Conservation (phyloP, 2,888 invertebrate genomes). For the Papilio elwesi region DNA sequence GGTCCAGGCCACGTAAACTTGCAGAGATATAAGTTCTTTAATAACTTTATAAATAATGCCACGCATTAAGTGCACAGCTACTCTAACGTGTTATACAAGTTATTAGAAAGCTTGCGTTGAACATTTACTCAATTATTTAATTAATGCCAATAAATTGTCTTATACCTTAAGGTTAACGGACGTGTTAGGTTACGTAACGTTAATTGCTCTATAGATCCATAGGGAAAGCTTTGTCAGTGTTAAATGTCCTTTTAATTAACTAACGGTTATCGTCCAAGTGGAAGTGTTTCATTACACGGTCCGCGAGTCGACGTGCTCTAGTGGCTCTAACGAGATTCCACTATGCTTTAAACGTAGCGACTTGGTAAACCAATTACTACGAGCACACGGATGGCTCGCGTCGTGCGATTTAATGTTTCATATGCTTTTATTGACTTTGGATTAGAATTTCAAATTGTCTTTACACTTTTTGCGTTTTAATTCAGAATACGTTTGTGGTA, state of each 20-base stretch:
- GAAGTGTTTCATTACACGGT: slow-evolving; percentile 82
- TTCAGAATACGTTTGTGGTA: slow-evolving; percentile 11
- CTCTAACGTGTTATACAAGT: slow-evolving; percentile 36
- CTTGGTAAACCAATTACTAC: slow-evolving; percentile 24
- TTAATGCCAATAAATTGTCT: slow-evolving; percentile 34
- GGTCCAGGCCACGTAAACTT: too few relatives aligned
- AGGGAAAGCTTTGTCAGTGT: slow-evolving; percentile 71
- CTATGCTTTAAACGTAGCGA: slow-evolving; percentile 31
- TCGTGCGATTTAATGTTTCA: neutral
- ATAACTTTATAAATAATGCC: too few relatives aligned
- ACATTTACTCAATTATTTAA: slow-evolving; percentile 44
- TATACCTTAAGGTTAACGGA: slow-evolving; percentile 30
- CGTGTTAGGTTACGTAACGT: slow-evolving; percentile 44
- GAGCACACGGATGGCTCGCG: neutral
- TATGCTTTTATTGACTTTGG: slow-evolving; percentile 17
- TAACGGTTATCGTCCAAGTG: slow-evolving; percentile 77
- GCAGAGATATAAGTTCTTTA: too few relatives aligned
- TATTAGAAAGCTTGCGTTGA: slow-evolving; percentile 48
- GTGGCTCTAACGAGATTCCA: slow-evolving; percentile 67
- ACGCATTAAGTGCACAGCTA: neutral
- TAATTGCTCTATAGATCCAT: slow-evolving; percentile 63
- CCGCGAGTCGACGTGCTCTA: slow-evolving; percentile 70
- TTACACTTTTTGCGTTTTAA: slow-evolving; percentile 15
- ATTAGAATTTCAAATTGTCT: slow-evolving; percentile 20
- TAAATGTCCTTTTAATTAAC: slow-evolving; percentile 76